Percentiles rank a stretch among this genome's conserved stretches.
Evolutionary conservation across 2,888 invertebrate species (phyloP).

Genomic region (Acrobasis repandana): DNA sequence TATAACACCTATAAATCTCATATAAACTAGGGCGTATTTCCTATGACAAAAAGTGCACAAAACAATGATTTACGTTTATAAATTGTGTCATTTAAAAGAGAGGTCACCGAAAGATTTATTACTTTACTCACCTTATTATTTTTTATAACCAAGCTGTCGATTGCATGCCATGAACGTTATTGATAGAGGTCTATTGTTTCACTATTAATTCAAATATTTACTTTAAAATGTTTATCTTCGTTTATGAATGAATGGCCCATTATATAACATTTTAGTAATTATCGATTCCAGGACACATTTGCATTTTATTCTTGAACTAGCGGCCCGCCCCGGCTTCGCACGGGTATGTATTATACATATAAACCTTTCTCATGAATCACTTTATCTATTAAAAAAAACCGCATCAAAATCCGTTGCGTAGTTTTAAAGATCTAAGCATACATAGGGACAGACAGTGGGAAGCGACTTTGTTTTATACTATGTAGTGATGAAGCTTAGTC

Average conservation of each 20-base stretch:
- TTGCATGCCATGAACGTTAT: neutral
- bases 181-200: neutral
- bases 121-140: neutral
- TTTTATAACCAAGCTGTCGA: neutral
- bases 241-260: neutral
- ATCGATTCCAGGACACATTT: neutral
- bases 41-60: constrained; percentile 32
- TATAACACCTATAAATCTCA: constrained; percentile 74
- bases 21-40: constrained; percentile 65
- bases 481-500: too few relatives aligned
- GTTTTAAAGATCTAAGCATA: too few relatives aligned
- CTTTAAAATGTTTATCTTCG: neutral
- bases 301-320: constrained; percentile 1
- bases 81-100: constrained; percentile 45
- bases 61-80: constrained; percentile 46
- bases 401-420: too few relatives aligned
- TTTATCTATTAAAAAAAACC: too few relatives aligned
- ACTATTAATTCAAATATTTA: neutral
- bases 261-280: neutral
- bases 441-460: too few relatives aligned
- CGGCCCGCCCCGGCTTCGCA: too few relatives aligned
- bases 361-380: too few relatives aligned
- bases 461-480: too few relatives aligned
- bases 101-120: constrained; percentile 15
- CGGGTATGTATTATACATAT: too few relatives aligned